A percentile compares a stretch with the other conserved stretches of the same genome.
phyloP scores from a whole-genome alignment of 2,888 invertebrate genomes.

The Limnephilus marmoratus region DNA sequence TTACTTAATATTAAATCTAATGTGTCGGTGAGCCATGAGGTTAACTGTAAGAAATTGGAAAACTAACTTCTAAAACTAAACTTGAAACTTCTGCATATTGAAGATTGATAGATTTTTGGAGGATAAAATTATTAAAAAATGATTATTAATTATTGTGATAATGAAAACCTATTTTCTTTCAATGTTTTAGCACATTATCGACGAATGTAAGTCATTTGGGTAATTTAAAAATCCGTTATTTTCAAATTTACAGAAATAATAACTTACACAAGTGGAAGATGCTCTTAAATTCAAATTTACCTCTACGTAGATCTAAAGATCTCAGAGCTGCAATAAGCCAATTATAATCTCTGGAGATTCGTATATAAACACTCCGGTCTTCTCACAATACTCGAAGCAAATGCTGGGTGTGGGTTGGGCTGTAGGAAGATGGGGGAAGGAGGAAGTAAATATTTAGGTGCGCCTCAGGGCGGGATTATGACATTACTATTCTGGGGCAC shows the following conservation, averaged over 20 bases:
- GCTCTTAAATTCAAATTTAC: background rate
- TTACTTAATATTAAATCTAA: too few species aligned
- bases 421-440: background rate
- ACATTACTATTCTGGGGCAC: slow-evolving; percentile 24
- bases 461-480: slow-evolving; percentile 36
- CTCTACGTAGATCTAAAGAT: background rate
- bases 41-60: too few species aligned
- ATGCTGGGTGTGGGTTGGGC: background rate
- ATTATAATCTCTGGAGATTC: slow-evolving; percentile 41
- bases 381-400: slow-evolving; percentile 27
- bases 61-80: too few species aligned
- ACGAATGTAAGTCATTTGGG: background rate
- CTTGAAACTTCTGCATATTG: too few species aligned
- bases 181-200: background rate
- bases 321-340: slow-evolving; percentile 31
- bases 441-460: slow-evolving; percentile 36
- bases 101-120: too few species aligned
- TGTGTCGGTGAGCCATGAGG: too few species aligned
- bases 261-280: background rate
- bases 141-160: too few species aligned
- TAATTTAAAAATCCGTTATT: background rate
- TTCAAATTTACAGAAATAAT: background rate
- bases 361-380: slow-evolving; percentile 20
- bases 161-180: background rate
- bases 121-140: too few species aligned